phyloP scores from a whole-genome alignment of 2,888 invertebrate genomes.

The Yponomeuta malinellus region DNA sequence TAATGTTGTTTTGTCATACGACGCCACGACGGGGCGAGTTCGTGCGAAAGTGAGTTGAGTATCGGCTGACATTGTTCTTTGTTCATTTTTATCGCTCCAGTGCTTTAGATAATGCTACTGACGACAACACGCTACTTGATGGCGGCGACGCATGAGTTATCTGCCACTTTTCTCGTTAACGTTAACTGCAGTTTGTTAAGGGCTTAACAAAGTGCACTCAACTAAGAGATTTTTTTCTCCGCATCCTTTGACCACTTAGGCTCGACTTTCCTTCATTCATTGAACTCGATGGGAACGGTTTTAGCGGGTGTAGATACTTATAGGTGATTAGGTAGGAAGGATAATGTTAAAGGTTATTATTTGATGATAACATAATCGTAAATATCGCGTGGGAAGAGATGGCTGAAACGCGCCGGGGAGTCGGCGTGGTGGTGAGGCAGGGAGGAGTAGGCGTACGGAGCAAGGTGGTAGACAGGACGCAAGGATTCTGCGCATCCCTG shows the following conservation, averaged over 20 bases:
- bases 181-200: conserved; percentile 49
- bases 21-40: conserved; percentile 50
- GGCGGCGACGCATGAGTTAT: conserved; percentile 43
- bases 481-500: conserved; percentile 42
- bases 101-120: conserved; percentile 64
- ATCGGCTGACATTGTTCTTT: conserved; percentile 70
- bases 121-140: conserved; percentile 34
- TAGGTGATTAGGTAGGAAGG: not conserved
- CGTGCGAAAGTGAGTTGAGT: conserved; percentile 67
- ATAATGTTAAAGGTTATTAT: not conserved
- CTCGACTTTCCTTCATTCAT: conserved; percentile 6
- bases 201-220: conserved; percentile 47
- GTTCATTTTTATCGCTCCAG: conserved; percentile 71
- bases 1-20: conserved; percentile 62
- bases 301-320: not conserved
- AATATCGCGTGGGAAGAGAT: not conserved
- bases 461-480: conserved; percentile 10
- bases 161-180: conserved; percentile 65
- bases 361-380: not conserved
- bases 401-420: not conserved
- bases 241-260: not conserved
- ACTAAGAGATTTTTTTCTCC: conserved; percentile 17
- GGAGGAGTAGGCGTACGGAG: conserved; percentile 5
- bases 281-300: not conserved
- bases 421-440: not conserved